A percentile compares a stretch with the other conserved stretches of the same genome.
phyloP scores from a whole-genome alignment of 1,140 invertebrate genomes.

The Papilio machaon region DNA sequence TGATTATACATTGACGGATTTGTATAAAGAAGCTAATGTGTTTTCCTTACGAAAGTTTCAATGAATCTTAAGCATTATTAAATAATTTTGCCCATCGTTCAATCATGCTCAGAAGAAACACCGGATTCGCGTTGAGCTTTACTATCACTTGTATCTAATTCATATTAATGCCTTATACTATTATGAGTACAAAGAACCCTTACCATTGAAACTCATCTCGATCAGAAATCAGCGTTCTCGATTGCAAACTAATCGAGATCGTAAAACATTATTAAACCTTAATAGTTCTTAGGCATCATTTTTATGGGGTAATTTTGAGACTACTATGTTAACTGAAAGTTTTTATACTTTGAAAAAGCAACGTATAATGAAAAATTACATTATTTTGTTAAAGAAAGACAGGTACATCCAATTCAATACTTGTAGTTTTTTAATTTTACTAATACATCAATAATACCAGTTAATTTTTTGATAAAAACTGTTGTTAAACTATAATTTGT shows the following conservation, averaged over 20 bases:
- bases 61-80: neutral
- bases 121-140: conserved; percentile 34
- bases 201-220: conserved; percentile 14
- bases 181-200: conserved; percentile 1
- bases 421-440: too few relatives aligned
- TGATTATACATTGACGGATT: neutral
- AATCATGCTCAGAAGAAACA: conserved; percentile 38
- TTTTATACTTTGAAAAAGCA: too few relatives aligned
- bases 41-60: neutral
- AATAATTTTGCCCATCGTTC: conserved; percentile 11
- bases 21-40: neutral
- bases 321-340: too few relatives aligned
- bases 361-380: too few relatives aligned
- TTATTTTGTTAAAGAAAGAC: too few relatives aligned
- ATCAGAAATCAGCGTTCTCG: neutral
- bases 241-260: neutral
- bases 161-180: conserved; percentile 34
- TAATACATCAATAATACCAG: neutral
- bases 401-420: too few relatives aligned
- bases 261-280: neutral
- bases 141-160: conserved; percentile 36
- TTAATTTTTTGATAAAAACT: neutral
- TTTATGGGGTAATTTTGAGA: neutral
- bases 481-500: neutral
- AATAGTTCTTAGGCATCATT: neutral